Evolutionary conservation across 2,797 vertebrate species (phyloP), one percentile per base, ranked within the genome.

Genomic region (Alca torda): DNA sequence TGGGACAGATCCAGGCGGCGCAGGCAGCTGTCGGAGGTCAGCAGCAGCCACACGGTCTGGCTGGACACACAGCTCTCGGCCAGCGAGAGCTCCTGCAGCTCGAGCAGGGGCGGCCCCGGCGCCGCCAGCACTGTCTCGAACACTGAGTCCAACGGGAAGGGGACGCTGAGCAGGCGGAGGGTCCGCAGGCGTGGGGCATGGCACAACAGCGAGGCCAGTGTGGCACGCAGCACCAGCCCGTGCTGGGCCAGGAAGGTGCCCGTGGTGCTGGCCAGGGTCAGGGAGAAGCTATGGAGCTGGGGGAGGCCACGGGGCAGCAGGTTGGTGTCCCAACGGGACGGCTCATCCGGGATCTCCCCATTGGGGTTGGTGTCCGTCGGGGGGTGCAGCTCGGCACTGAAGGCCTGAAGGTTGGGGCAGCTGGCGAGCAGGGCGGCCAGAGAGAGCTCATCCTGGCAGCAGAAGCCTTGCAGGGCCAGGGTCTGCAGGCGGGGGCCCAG

Each of bases 381-480:
- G n/a, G 85, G 86, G 54, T 76, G 98, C 98, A 98, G 97, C 75
- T 96, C 97, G 25, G 98, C 60, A 3, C 87, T 81, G 76, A 99
- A 98, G 13, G 97, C 89, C 77, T 31, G 92, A 85, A 99, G 98
- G 78, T 63, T 72, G 13, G 98, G 97, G 93, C 99, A 99, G 89
- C 85, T 41, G 69, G 72, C 50, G 13, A 99, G 97, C 57, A 99
- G 84, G 45, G 94, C 15, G 33, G 97, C 65, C 7, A 99, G 92
- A 8, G 98, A 90, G 6, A 92, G 63, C 7, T 92, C 83, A 1
- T 98, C 92, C 6, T 57, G 94, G 43, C 97, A 98, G 93, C 81
- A 97, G 77, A 99, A 97, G 33, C 98, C 98, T 10, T 99, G 98
- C 56, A 99, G 75, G 9, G 96, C 98, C 80, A 99, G 98, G 30